phyloP scores from a whole-genome alignment of 1,140 invertebrate species.

The Megathymus violae region DNA sequence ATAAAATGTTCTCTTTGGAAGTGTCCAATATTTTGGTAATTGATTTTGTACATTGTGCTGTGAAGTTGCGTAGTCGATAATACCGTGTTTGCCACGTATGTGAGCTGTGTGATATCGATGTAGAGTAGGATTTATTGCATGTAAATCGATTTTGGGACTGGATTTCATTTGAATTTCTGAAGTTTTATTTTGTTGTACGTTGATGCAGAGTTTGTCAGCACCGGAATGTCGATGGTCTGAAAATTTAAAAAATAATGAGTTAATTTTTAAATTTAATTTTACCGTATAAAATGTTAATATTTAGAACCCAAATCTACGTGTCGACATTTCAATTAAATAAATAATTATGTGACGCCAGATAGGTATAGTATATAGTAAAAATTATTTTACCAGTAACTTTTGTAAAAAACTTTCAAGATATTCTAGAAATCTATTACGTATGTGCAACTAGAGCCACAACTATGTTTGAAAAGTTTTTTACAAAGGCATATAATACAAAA shows the following conservation, averaged over 20 bases:
- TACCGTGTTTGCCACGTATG: conserved; percentile 58
- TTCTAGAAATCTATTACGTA: too few relatives aligned
- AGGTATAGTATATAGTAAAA: background rate
- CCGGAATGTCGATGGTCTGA: conserved; percentile 84
- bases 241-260: conserved; percentile 51
- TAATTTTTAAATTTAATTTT: conserved; percentile 18
- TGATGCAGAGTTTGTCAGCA: conserved; percentile 76
- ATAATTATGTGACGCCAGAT: background rate
- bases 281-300: background rate
- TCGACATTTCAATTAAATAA: conserved; percentile 4
- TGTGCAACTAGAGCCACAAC: too few relatives aligned
- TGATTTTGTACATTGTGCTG: conserved; percentile 43
- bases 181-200: conserved; percentile 46
- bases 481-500: conserved; percentile 4
- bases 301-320: conserved; percentile 4
- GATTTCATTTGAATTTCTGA: conserved; percentile 36
- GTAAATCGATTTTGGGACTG: conserved; percentile 50
- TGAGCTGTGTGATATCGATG: conserved; percentile 61
- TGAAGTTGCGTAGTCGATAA: conserved; percentile 56
- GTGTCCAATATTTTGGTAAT: conserved; percentile 73
- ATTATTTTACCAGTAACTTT: background rate
- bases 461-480: background rate
- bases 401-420: too few relatives aligned
- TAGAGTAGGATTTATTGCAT: conserved; percentile 56
- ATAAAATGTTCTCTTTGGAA: conserved; percentile 60